Conservation (phyloP, 1,140 invertebrate genomes). For the Scaptomyza graminum region DNA sequence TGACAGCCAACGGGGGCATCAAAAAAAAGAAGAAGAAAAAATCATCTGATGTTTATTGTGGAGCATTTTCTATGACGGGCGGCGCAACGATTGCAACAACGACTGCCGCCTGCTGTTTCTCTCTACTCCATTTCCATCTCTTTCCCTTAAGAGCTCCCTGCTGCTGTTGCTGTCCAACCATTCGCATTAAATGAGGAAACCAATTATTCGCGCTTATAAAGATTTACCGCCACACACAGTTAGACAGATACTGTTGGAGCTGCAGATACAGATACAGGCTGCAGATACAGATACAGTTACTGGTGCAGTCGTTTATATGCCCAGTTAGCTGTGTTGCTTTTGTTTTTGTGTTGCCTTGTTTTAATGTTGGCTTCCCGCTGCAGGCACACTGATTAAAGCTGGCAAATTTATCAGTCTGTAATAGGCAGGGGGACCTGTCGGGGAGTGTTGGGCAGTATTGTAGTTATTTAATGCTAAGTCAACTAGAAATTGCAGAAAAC, state of each 20-base stretch:
- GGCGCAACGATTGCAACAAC: constrained; percentile 50
- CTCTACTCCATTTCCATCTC: background rate
- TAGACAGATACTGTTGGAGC: constrained; percentile 58
- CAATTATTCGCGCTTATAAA: constrained; percentile 84
- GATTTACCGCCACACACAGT: constrained; percentile 74
- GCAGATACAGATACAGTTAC: constrained; percentile 49
- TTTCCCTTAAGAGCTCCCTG: constrained; percentile 3
- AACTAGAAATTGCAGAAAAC: background rate
- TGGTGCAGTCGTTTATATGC: constrained; percentile 37
- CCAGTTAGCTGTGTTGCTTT: constrained; percentile 34
- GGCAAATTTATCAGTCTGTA: constrained; percentile 41
- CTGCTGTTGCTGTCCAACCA: constrained; percentile 53
- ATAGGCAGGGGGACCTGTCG: background rate
- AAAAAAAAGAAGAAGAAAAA: constrained; percentile 29
- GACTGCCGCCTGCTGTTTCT: constrained; percentile 10
- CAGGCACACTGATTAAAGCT: constrained; percentile 67
- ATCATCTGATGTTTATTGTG: constrained; percentile 73
- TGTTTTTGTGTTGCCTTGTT: constrained; percentile 41
- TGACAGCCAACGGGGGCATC: constrained; percentile 48
- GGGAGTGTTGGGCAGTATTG: background rate
- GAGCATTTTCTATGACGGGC: constrained; percentile 72
- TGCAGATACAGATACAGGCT: constrained; percentile 56
- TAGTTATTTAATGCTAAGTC: background rate
- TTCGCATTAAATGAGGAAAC: constrained; percentile 84
- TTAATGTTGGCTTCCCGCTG: constrained; percentile 56